A percentile compares a stretch with the other conserved stretches of the same genome.
Conservation (phyloP, 2,888 invertebrate species). For the Holacanthella duospinosa region DNA sequence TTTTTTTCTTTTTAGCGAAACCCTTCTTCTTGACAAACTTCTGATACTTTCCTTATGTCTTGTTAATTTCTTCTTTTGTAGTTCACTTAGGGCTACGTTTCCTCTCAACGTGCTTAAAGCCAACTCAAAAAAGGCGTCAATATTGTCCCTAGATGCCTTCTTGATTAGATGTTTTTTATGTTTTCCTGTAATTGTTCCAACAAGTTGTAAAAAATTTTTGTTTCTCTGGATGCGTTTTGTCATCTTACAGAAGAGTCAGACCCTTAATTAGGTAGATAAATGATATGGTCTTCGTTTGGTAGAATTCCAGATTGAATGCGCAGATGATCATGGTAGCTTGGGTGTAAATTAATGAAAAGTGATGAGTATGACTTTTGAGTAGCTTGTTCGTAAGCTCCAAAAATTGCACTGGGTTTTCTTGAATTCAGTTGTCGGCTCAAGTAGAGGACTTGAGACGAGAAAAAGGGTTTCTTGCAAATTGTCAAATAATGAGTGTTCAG, state of each 20-base stretch:
- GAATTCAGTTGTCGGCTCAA: slow-evolving; percentile 10
- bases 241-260: not conserved
- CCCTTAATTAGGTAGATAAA: slow-evolving; percentile 3
- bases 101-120: slow-evolving; percentile 17
- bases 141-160: slow-evolving; percentile 12
- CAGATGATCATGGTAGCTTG: slow-evolving; percentile 11
- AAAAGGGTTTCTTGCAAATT: slow-evolving; percentile 11
- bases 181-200: not conserved
- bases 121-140: slow-evolving; percentile 16
- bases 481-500: slow-evolving; percentile 17
- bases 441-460: slow-evolving; percentile 7
- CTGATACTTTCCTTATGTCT: not conserved
- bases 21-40: not conserved
- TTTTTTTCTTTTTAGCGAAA: not conserved
- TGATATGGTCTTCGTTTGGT: not conserved
- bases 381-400: slow-evolving; percentile 17
- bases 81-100: slow-evolving; percentile 7
- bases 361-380: slow-evolving; percentile 10
- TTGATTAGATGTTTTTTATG: not conserved
- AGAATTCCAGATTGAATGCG: slow-evolving; percentile 13
- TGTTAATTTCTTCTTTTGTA: not conserved
- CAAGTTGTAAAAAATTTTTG: not conserved
- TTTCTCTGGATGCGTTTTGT: not conserved
- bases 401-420: slow-evolving; percentile 3
- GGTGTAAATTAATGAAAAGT: slow-evolving; percentile 15